These are phyloP conservation scores for Columbina picui DNA, from an alignment of 2,113 vertebrate genomes.

Conservation along the genomic window DNA sequence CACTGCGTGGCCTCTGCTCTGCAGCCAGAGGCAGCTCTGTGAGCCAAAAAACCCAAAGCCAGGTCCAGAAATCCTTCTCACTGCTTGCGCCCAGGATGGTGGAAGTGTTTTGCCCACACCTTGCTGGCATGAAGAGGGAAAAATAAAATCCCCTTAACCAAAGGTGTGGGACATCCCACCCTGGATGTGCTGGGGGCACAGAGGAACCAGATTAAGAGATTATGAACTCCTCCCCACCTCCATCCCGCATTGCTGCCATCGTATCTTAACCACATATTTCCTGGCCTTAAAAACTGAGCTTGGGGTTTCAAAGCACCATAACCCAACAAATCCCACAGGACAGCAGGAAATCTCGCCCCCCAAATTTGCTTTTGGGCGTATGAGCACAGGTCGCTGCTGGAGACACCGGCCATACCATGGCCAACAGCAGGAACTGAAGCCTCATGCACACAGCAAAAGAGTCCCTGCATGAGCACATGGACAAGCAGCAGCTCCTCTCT, in stretches of 20 bases:
- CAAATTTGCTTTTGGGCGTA: not conserved
- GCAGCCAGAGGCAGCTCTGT: not conserved
- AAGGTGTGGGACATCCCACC: not conserved
- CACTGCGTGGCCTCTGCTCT: not conserved
- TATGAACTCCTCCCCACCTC: not conserved
- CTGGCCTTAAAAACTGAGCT: not conserved
- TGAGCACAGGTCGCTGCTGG: not conserved
- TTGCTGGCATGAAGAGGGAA: not conserved
- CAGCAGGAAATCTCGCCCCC: not conserved
- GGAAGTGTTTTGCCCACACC: not conserved
- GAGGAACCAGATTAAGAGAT: not conserved
- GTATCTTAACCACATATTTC: fast-evolving
- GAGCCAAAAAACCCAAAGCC: not conserved
- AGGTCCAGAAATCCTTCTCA: not conserved
- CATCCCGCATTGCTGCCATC: fast-evolving
- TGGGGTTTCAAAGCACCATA: not conserved
- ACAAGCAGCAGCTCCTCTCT: not conserved
- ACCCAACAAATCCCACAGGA: not conserved
- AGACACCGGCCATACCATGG: not conserved
- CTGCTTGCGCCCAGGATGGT: fast-evolving
- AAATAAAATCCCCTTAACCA: not conserved
- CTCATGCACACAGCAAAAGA: not conserved
- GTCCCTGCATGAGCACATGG: not conserved
- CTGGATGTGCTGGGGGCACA: not conserved
- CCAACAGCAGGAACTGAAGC: not conserved